Evolutionary conservation across 2,113 vertebrate species (phyloP).

Genomic region (Atherinomorus stipes): DNA sequence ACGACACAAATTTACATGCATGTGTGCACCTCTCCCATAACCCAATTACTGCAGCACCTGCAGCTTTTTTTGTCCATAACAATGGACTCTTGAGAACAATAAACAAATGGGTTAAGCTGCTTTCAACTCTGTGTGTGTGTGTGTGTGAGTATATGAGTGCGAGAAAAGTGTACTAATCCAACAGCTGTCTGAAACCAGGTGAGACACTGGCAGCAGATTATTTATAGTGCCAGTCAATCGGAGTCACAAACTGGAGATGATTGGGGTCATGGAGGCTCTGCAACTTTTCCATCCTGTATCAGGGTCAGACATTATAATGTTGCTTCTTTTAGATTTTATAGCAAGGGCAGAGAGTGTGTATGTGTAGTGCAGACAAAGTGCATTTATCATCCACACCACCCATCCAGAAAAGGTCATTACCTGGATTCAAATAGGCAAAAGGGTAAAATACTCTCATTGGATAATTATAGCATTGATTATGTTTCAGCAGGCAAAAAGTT

Average conservation of each 20-base stretch:
- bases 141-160: background rate
- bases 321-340: background rate
- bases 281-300: slow-evolving; percentile 15
- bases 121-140: slow-evolving; percentile 10
- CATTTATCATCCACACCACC: too few relatives aligned
- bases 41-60: slow-evolving; percentile 43
- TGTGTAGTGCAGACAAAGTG: background rate
- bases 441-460: too few relatives aligned
- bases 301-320: slow-evolving; percentile 28
- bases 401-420: too few relatives aligned
- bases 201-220: slow-evolving; percentile 38
- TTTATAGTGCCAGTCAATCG: slow-evolving; percentile 39
- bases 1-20: slow-evolving; percentile 33
- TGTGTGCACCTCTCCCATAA: slow-evolving; percentile 46
- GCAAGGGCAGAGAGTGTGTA: background rate
- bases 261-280: slow-evolving; percentile 27
- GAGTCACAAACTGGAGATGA: slow-evolving; percentile 38
- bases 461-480: too few relatives aligned
- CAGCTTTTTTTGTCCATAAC: slow-evolving; percentile 28
- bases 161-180: slow-evolving; percentile 32
- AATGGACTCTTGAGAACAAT: slow-evolving; percentile 13
- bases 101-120: slow-evolving; percentile 48
- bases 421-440: too few relatives aligned
- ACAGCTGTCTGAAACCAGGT: slow-evolving; percentile 51
- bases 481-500: too few relatives aligned